phyloP scores from a whole-genome alignment of 2,113 vertebrate genomes.

The Cardinalis cardinalis region DNA sequence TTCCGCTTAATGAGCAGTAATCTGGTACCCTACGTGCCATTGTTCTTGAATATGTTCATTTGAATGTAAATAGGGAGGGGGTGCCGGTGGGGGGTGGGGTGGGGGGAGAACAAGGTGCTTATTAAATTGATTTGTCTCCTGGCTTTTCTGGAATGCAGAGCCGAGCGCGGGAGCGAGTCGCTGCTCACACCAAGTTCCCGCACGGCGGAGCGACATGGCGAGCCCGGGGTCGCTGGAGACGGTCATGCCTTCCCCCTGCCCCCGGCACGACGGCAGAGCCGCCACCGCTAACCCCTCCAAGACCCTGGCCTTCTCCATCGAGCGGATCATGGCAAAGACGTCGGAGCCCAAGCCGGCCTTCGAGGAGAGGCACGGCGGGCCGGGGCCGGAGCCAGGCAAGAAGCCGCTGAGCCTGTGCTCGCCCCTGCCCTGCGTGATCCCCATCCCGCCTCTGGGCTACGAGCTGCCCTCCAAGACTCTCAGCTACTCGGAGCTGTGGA shows the following conservation, averaged over 20 bases:
- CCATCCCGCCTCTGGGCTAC: conserved; percentile 87
- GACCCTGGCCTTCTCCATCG: conserved; percentile 96
- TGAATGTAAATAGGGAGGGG: conserved; percentile 91
- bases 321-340: conserved; percentile 97
- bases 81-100: conserved; percentile 75
- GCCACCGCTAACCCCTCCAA: conserved; percentile 86
- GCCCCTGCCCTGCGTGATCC: conserved; percentile 93
- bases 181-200: conserved; percentile 77
- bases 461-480: conserved; percentile 91
- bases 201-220: conserved; percentile 77
- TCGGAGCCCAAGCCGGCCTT: conserved; percentile 81
- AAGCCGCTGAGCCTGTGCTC: conserved; percentile 86
- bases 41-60: conserved; percentile 85
- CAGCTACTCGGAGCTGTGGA: conserved; percentile 96
- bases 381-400: conserved; percentile 75
- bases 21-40: conserved; percentile 89
- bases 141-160: conserved; percentile 87
- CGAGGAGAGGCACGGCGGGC: conserved; percentile 71
- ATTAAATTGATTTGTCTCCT: conserved; percentile 90
- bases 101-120: conserved; percentile 83
- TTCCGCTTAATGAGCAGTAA: conserved; percentile 90
- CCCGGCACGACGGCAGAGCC: conserved; percentile 76
- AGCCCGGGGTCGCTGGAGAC: conserved; percentile 89
- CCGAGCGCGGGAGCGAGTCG: conserved; percentile 72
- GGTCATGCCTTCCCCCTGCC: conserved; percentile 83